Evolutionary conservation across 1,140 invertebrate genomes (phyloP).

Genomic region (Dendrolimus punctatus): DNA sequence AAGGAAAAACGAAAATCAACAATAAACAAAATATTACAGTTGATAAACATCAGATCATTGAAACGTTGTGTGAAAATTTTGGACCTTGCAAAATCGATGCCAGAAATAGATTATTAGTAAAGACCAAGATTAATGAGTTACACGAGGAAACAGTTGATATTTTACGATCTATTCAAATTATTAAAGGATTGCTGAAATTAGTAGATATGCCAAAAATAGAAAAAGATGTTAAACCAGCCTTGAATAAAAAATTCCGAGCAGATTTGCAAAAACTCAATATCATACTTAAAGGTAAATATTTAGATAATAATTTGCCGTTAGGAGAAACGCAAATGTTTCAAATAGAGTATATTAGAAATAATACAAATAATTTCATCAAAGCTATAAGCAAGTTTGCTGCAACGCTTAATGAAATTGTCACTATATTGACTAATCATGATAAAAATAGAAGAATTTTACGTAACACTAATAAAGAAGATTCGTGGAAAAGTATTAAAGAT

Average conservation of each 20-base stretch:
- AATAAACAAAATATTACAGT: conserved; percentile 9
- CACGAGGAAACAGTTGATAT: conserved; percentile 34
- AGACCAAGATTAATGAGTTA: conserved; percentile 31
- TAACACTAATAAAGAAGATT: conserved; percentile 7
- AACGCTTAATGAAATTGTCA: conserved; percentile 39
- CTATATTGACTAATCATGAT: conserved; percentile 21
- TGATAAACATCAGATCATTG: conserved; percentile 20
- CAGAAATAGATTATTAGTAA: conserved; percentile 23
- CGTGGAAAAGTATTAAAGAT: conserved; percentile 30
- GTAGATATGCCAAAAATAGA: conserved; percentile 20
- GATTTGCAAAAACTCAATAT: conserved; percentile 33
- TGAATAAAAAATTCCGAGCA: conserved; percentile 10
- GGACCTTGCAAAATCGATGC: conserved; percentile 25
- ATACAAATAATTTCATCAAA: conserved; percentile 34
- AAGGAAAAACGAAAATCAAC: neutral
- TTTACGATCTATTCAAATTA: conserved; percentile 35
- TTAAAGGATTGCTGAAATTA: conserved; percentile 40
- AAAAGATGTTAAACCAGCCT: conserved; percentile 1
- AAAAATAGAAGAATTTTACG: conserved; percentile 5
- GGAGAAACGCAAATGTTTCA: conserved; percentile 27
- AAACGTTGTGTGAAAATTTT: conserved; percentile 35
- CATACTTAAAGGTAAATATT: conserved; percentile 28
- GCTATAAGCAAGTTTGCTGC: conserved; percentile 41
- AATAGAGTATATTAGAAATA: conserved; percentile 44
- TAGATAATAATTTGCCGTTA: conserved; percentile 11